Conservation (phyloP, 1,140 invertebrate species). For the Coelopa frigida region DNA sequence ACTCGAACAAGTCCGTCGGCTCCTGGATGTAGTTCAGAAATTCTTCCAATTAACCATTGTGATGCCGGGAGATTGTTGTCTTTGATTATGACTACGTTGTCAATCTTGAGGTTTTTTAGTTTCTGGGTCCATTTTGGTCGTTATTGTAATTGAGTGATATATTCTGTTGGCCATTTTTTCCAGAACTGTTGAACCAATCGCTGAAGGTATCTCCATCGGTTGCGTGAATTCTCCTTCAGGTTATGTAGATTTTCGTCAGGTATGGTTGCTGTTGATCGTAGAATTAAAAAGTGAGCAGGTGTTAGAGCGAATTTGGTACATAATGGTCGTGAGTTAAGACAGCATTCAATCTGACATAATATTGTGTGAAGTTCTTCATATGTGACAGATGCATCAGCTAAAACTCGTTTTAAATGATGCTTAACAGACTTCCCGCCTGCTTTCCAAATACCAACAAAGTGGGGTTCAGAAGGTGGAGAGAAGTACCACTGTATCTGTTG, state of each 20-base stretch:
- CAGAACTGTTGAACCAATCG: slow-evolving; percentile 1
- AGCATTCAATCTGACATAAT: not conserved
- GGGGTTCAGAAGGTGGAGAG: slow-evolving; percentile 4
- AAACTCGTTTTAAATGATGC: not conserved
- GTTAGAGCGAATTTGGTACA: slow-evolving; percentile 6
- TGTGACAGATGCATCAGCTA: not conserved
- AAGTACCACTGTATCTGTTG: slow-evolving; percentile 1
- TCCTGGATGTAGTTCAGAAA: no score
- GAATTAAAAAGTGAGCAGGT: slow-evolving; percentile 3
- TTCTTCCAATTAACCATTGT: no score
- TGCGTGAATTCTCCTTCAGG: not conserved
- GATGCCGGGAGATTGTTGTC: no score
- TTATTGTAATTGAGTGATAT: slow-evolving; percentile 2
- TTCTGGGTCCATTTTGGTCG: not conserved
- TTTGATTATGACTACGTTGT: no score
- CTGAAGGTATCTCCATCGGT: slow-evolving; percentile 6
- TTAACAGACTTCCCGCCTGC: slow-evolving; percentile 7
- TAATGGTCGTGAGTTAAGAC: slow-evolving; percentile 7
- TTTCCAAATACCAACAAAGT: slow-evolving; percentile 10
- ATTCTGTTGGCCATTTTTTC: not conserved
- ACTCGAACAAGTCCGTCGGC: no score
- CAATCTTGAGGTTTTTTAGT: no score
- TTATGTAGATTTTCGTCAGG: not conserved
- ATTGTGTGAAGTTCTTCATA: slow-evolving; percentile 6
- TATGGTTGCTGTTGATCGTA: not conserved